These are phyloP conservation scores for Pseudorhiza aurosa DNA, from an alignment of 30 jellyfish, hydroid and myxozoan genomes.

Conservation along the genomic window DNA sequence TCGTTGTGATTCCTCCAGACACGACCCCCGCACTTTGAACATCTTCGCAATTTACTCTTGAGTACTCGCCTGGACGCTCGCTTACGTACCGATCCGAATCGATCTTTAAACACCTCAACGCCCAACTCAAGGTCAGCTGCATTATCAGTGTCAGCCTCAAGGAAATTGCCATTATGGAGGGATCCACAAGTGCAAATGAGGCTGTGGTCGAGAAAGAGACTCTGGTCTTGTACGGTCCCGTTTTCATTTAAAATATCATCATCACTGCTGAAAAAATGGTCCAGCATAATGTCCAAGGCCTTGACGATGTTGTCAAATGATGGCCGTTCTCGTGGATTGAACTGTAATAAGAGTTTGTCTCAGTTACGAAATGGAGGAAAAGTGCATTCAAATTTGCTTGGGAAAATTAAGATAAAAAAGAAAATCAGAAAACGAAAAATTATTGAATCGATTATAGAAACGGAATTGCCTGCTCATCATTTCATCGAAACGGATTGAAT, in stretches of 20 bases:
- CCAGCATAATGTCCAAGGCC: slow-evolving; percentile 81
- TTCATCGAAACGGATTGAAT: too few relatives aligned
- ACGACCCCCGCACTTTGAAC: slow-evolving; percentile 85
- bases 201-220: slow-evolving; percentile 56
- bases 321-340: slow-evolving; percentile 81
- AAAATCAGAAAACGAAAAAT: too few relatives aligned
- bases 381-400: too few relatives aligned
- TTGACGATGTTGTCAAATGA: slow-evolving; percentile 67
- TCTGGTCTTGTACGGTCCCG: slow-evolving; percentile 41
- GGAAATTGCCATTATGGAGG: neutral
- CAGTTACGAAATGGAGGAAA: too few relatives aligned
- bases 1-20: slow-evolving; percentile 28
- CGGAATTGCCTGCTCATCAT: too few relatives aligned
- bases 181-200: slow-evolving; percentile 69
- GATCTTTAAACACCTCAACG: slow-evolving; percentile 38
- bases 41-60: slow-evolving; percentile 53
- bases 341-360: too few relatives aligned
- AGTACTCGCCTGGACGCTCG: slow-evolving; percentile 74
- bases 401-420: too few relatives aligned
- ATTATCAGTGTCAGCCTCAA: neutral
- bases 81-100: slow-evolving; percentile 73
- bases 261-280: slow-evolving; percentile 38
- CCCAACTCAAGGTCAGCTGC: slow-evolving; percentile 36
- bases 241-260: slow-evolving; percentile 25
- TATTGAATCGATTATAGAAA: too few relatives aligned